Base-by-base conservation (phyloP, 2,888 invertebrate species). In the Microctonus aethiopoides region DNA sequence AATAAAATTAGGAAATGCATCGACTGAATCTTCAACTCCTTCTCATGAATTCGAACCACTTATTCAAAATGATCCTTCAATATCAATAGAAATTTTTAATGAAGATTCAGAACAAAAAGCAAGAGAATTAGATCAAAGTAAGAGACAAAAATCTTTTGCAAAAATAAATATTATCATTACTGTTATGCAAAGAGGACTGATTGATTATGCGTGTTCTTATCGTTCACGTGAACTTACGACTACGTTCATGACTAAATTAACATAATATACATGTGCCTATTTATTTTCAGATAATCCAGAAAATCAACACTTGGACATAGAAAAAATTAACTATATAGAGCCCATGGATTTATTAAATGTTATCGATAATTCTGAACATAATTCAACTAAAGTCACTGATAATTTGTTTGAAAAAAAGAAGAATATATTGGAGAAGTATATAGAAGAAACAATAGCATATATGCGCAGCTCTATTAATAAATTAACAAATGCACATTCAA, bases 381-480 rank as follows among this genome's bases (percentile, higher is more conserved):
- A n/a, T 29, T 13, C 4, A 11, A 29, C n/a, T 29, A 13, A 13
- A 26, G 29, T 13, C 10, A 56, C 11, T 16, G 10, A 2, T 1
- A 39, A 3, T 9, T 22, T 16, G 20, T 61, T 1, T 57, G 22
- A 41, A 11, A 59, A 59, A 29, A 67, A 62, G n/a, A 77, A 67
- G 51, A 76, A 72, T 10, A 74, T 80, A 22, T 32, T 83, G 20
- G 76, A 79, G 20, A 76, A 80, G 24, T 83, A 82, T 41, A 67
- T 83, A 1, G 77, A 75, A 41, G 81, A 83, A 67, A 81, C 83
- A 24, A 74, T 78, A 26, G 77, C 72, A 16, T 83, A 82, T 54
- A 81, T 83, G 77, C 78, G 80, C 73, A 81, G 82, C 76, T 77
- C 79, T 69, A 77, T 80, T 67, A 82, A 79, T 74, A 80, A 82